Evolutionary conservation across 2,797 vertebrate genomes (phyloP).

Genomic region (Anableps anableps): DNA sequence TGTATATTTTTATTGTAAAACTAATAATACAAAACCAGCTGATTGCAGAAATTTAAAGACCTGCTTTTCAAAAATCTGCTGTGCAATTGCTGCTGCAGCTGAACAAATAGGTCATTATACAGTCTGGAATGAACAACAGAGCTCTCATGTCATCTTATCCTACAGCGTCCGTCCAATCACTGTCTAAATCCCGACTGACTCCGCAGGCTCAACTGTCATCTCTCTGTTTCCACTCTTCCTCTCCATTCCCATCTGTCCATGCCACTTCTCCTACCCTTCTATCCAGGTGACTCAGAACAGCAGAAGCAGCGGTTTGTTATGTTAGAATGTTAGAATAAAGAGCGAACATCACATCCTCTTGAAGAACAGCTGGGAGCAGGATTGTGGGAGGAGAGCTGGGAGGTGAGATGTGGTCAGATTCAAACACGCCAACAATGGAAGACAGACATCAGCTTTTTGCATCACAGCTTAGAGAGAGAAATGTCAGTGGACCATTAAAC

Average conservation of each 20-base stretch:
- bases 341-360: conserved; percentile 51
- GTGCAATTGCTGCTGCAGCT: conserved; percentile 8
- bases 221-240: conserved; percentile 3
- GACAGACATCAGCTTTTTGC: neutral
- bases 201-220: conserved; percentile 24
- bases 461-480: conserved; percentile 13
- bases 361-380: conserved; percentile 41
- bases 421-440: conserved; percentile 40
- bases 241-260: conserved; percentile 10
- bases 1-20: neutral
- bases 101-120: conserved; percentile 45
- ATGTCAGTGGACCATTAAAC: neutral
- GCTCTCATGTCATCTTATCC: conserved; percentile 40
- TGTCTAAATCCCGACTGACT: conserved; percentile 21
- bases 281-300: conserved; percentile 51
- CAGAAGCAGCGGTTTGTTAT: conserved; percentile 15
- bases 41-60: conserved; percentile 3
- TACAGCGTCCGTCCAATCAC: conserved; percentile 43
- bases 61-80: conserved; percentile 13
- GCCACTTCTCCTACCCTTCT: conserved; percentile 31
- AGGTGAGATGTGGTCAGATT: conserved; percentile 49
- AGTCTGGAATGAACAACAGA: conserved; percentile 36
- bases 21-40: conserved; percentile 13
- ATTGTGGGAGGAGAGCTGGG: conserved; percentile 32
- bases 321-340: conserved; percentile 49